Conservation (phyloP, 2,113 vertebrate genomes). For the Microtus ochrogaster region DNA sequence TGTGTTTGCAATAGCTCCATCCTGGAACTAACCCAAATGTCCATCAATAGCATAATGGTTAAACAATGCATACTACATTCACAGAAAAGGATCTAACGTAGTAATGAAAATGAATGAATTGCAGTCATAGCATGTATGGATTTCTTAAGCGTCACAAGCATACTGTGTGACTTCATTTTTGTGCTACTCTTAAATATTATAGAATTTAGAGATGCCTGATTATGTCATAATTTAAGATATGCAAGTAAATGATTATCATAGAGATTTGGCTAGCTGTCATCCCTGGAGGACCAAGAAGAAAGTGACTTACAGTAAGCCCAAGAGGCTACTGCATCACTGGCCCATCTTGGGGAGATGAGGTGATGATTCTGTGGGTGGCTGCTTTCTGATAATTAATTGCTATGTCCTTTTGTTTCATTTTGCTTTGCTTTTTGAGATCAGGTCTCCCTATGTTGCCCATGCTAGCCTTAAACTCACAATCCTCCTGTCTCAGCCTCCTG, state of each 20-base stretch:
- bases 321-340: background rate
- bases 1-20: conserved; percentile 16
- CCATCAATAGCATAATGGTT: background rate
- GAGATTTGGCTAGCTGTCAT: background rate
- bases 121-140: background rate
- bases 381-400: background rate
- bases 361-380: background rate
- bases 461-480: background rate
- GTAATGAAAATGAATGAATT: conserved; percentile 33
- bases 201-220: background rate
- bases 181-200: background rate
- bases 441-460: background rate
- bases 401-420: background rate
- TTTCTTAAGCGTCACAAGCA: background rate
- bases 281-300: background rate
- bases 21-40: conserved; percentile 36
- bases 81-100: conserved; percentile 25
- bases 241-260: background rate
- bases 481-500: background rate
- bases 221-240: conserved; percentile 12
- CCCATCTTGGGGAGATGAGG: background rate
- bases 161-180: background rate
- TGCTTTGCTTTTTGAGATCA: background rate
- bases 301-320: background rate
- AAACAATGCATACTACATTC: conserved; percentile 19